Evolutionary conservation across 2,888 invertebrate species (phyloP).

Genomic region (Diplolepis rosae): DNA sequence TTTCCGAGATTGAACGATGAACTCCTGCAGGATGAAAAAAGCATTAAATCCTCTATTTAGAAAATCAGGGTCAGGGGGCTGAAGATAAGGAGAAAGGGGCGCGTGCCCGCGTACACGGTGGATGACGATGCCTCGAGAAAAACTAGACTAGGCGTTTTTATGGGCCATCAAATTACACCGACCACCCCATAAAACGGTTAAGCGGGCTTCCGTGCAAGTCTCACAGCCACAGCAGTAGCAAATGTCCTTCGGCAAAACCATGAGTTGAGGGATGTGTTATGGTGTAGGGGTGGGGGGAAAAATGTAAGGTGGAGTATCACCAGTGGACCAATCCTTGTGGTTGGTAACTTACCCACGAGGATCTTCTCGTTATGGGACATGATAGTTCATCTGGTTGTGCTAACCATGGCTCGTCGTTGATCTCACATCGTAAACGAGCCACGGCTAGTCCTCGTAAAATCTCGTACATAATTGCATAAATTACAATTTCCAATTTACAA

Average conservation of each 20-base stretch:
- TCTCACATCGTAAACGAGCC: slow-evolving; percentile 38
- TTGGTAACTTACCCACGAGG: slow-evolving; percentile 21
- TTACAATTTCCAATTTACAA: slow-evolving; percentile 36
- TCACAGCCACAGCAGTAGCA: slow-evolving; percentile 55
- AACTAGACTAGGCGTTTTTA: slow-evolving; percentile 73
- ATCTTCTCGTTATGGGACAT: slow-evolving; percentile 36
- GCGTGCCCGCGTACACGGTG: slow-evolving; percentile 55
- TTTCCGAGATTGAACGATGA: neutral
- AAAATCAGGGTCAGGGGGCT: slow-evolving; percentile 56
- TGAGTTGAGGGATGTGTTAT: slow-evolving; percentile 20
- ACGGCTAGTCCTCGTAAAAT: slow-evolving; percentile 36
- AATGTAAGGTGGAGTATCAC: neutral
- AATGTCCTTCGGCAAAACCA: slow-evolving; percentile 58
- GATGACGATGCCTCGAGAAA: slow-evolving; percentile 65
- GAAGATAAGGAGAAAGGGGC: slow-evolving; percentile 53
- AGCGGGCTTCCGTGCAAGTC: slow-evolving; percentile 71
- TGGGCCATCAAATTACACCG: slow-evolving; percentile 74
- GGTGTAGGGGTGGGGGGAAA: neutral
- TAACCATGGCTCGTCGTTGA: slow-evolving; percentile 27
- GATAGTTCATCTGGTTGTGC: slow-evolving; percentile 35
- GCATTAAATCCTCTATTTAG: slow-evolving; percentile 52
- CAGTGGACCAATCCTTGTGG: neutral
- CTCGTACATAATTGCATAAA: slow-evolving; percentile 27
- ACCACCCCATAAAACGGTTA: slow-evolving; percentile 73
- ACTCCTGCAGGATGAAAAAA: slow-evolving; percentile 39